phyloP scores from a whole-genome alignment of 2,888 invertebrate genomes.

The Phengaris arion region DNA sequence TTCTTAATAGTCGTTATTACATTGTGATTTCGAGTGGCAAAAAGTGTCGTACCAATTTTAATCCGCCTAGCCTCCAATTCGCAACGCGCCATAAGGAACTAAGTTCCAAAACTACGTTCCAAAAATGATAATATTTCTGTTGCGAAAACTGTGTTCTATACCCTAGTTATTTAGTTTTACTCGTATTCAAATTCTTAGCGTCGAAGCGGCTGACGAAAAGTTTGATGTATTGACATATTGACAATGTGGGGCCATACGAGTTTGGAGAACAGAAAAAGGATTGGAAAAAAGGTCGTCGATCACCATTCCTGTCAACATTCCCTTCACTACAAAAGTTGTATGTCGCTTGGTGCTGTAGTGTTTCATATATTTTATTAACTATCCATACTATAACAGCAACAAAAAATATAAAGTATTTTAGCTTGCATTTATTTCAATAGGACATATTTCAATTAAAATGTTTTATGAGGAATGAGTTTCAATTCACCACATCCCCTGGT shows the following conservation, averaged over 20 bases:
- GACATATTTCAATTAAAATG: background rate
- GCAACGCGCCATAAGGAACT: no score
- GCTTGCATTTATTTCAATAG: background rate
- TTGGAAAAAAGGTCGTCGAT: slow-evolving; percentile 71
- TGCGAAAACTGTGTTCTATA: background rate
- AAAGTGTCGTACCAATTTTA: no score
- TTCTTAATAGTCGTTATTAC: no score
- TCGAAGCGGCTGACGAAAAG: slow-evolving; percentile 35
- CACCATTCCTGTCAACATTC: slow-evolving; percentile 71
- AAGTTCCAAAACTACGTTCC: no score
- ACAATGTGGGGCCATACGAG: slow-evolving; percentile 38
- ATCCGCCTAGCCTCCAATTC: no score
- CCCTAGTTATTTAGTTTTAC: background rate
- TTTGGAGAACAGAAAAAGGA: slow-evolving; percentile 45
- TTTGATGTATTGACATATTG: slow-evolving; percentile 43
- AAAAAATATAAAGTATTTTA: background rate
- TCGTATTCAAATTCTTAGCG: slow-evolving; percentile 22
- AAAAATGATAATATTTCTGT: no score
- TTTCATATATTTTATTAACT: background rate
- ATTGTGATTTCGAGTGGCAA: no score
- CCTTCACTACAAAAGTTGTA: slow-evolving; percentile 66
- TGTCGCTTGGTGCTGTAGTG: slow-evolving; percentile 47
- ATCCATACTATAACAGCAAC: no score
- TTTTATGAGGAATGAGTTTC: background rate
- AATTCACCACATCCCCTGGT: no score